Base-by-base conservation (phyloP, 2,797 vertebrate genomes). In the Chloroceryle inda region DNA sequence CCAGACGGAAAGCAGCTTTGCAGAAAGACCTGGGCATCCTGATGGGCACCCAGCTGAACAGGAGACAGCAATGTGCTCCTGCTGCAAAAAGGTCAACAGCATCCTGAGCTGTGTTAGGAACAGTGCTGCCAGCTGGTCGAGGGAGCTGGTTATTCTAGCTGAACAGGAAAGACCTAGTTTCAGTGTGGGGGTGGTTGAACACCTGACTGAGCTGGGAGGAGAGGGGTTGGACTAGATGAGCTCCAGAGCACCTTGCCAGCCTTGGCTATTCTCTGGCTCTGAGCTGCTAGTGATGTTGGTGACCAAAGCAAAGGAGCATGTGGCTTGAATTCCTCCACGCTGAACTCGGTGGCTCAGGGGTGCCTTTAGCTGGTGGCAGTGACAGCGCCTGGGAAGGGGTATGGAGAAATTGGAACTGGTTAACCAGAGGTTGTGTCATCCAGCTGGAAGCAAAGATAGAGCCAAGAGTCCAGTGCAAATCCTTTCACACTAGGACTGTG, bases 131-230 rank as follows among this genome's bases (percentile, higher is more conserved):
- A 18, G 47, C 33, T 19, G 33, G 33, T 4, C 1, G 2, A 16
- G 50, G 35, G 59, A 22, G 26, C 17, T 20, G 23, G 7, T 16
- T 15, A 3, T 35, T 17, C 35, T 23, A 35, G 4, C 63, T 49
- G 35, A 61, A 26, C 5, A 3, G 0, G 11, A 21, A 6, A 47
- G 10, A 37, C 9, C 7, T 27, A 0, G 23, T 16, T 19, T 85
- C 17, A 6, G 7, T 10, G 15, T 42, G 19, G 29, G 45, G 17
- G 44, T 29, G 15, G 26, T 29, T 1, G 1, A 16, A 5, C 53
- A 12, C 26, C 49, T 9, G 13, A 21, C 5, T 2, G 11, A 7
- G 55, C 15, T 56, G 37, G 27, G 14, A 21, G 10, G 47, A 37
- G 47, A 26, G 37, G 44, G 24, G 10, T 10, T 52, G 26, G 33